Base-by-base conservation (phyloP, 2,113 vertebrate genomes). In the Scophthalmus maximus region DNA sequence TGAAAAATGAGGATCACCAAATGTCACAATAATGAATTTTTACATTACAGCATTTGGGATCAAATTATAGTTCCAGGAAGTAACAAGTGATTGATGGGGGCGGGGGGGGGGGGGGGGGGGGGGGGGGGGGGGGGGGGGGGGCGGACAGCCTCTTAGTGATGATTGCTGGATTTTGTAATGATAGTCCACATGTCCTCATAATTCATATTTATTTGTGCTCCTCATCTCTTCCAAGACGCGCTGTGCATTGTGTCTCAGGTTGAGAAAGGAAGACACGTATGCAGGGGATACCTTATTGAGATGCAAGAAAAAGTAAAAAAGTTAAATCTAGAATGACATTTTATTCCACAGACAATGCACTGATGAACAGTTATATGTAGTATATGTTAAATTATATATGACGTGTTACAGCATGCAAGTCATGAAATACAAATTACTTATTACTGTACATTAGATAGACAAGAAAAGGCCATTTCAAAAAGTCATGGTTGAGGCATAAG, bases 271-370 rank as follows among this genome's bases (percentile, higher is more conserved):
- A n/a, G n/a, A 44, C 17, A 6, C 6, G 42, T 44, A n/a, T 68
- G 25, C 46, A 60, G 34, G 51, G 56, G 4, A 72, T 14, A 17
- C 27, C 69, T 78, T 82, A 78, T 76, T 82, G 9, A 67, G 51
- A 68, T 53, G 15, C 47, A 72, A 80, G 23, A 38, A 51, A 53
- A 74, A 68, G 7, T 20, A 66, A 57, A 76, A 77, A 18, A 17
- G 20, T 55, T 42, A 72, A 51, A 67, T 70, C 81, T 25, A 68
- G 50, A 84, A 32, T 62, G 49, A 32, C 49, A 72, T 74, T 78
- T 71, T 76, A 84, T 73, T 81, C 18, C 55, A 84, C n/a, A 68
- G 47, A 68, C 52, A 63, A 60, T 34, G 23, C 62, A 70, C 49
- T n/a, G n/a, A 66, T 40, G 64, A 65, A 60, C 64, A 75, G 18